These are phyloP conservation scores for Stramonita haemastoma DNA, from an alignment of 2,888 invertebrate genomes.

Conservation along the genomic window DNA sequence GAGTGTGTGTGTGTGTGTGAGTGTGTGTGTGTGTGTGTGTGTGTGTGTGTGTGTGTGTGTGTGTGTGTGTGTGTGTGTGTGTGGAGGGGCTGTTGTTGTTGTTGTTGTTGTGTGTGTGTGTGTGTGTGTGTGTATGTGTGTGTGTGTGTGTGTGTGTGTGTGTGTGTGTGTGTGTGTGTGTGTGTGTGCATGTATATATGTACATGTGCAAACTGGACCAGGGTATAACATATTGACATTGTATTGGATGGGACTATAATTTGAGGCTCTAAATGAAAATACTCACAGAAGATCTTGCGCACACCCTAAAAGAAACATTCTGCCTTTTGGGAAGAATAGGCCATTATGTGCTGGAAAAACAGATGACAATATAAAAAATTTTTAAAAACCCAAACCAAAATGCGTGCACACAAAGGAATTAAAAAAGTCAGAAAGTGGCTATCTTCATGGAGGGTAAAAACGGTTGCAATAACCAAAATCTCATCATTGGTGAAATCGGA, in stretches of 20 bases:
- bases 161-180: not conserved
- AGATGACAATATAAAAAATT: not conserved
- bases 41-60: constrained; percentile 19
- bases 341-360: too few relatives aligned
- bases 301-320: too few relatives aligned
- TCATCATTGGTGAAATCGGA: too few relatives aligned
- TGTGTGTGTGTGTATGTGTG: constrained; percentile 17
- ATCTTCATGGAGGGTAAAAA: too few relatives aligned
- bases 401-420: too few relatives aligned
- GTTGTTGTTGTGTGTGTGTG: not conserved
- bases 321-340: not conserved
- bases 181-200: not conserved
- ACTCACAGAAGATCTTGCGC: not conserved
- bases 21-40: constrained; percentile 28
- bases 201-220: too few relatives aligned
- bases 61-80: constrained; percentile 8
- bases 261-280: not conserved
- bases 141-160: constrained; percentile 15
- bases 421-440: too few relatives aligned
- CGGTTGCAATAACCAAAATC: too few relatives aligned
- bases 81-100: not conserved
- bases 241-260: not conserved
- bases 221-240: not conserved
- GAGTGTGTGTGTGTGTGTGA: not conserved
- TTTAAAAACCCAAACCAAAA: too few relatives aligned